Base-by-base conservation (phyloP, 2,113 vertebrate species). In the Larimichthys polyactis region DNA sequence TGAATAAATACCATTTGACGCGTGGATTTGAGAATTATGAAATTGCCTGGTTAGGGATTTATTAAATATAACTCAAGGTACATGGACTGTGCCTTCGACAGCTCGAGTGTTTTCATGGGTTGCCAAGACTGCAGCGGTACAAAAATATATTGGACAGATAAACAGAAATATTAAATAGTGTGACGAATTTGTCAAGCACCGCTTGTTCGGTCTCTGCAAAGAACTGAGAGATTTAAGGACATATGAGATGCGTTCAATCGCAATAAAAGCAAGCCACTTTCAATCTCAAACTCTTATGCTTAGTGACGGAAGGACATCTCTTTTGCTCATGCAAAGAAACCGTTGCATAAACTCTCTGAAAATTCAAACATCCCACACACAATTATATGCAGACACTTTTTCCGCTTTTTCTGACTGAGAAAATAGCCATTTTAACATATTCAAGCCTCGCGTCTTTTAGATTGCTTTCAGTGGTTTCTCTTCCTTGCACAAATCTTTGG, bases 31-130 rank as follows among this genome's bases (percentile, higher is more conserved):
- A 67, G 75, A 90, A 90, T 83, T 70, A 90, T 87, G 67, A 89
- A 86, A 84, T 76, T 86, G 75, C 82, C 78, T 73, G 52, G 51
- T 84, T 55, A 24, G 48, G 82, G 89, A 89, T 91, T 89, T 82
- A 84, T 86, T 71, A 76, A 90, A 92, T 89, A 87, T 88, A 91
- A 75, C 84, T 68, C 59, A 58, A 86, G 78, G 80, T 87, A 78
- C 82, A 87, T 52, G 77, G 81, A 82, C 83, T 87, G 62, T 77
- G 58, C 55, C 70, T 82, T 65, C 54, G 69, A 46, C 48, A 71
- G 71, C 78, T 78, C 16, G 27, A 73, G 73, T 74, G 79, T 86
- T 87, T 90, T 89, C 78, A 90, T 73, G 65, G 66, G 55, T 40
- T 90, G 89, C 89, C 87, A 89, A 85, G 81, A 75, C 66, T 57